Base-by-base conservation (phyloP, 23 tunicate species). In the Phallusia fumigata region DNA sequence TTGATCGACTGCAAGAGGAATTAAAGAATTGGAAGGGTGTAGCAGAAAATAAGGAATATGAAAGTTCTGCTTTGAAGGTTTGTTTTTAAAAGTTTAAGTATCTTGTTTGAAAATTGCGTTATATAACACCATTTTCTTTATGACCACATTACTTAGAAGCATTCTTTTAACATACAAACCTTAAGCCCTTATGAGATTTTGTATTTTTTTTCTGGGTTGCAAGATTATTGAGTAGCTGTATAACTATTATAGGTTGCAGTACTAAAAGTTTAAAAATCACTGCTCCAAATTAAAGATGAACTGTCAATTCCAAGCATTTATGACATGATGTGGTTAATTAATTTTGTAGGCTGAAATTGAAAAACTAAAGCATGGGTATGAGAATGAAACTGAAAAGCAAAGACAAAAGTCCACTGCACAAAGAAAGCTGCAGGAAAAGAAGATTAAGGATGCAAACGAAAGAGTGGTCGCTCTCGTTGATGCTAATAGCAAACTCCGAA, bases 401-500 rank as follows among this genome's bases (percentile, higher is more conserved):
- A 77, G 76, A 31, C 51, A 85, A 31, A 86, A 82, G 52, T 22
- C 83, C 15, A 53, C 72, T 34, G 86, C 82, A 19, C 53, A 83
- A 18, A 53, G 77, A 34, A 86, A 81, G 84, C 52, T 53, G 34
- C 31, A 32, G 31, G 88, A 91, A 31, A 65, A 75, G 76, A 91
- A 77, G 77, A 52, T 83, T 16, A 69, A 74, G n/a, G 84, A 91
- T 26, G 65, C 83, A 50, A 86, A 58, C 26, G 96, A 83, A 36
- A 78, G 90, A 33, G 34, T 91, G 65, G 35, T 40, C 13, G 83
- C 86, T 31, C 81, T 91, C 28, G 82, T 89, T 52, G 90, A 83
- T 32, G 87, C 87, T 2, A 91, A 91, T 75, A 84, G 74, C 40
- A 69, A 84, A 49, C 84, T 86, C 58, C 47, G 96, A 49, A 83